Evolutionary conservation across 2,888 invertebrate genomes (phyloP).

Genomic region (Chesias legatella): DNA sequence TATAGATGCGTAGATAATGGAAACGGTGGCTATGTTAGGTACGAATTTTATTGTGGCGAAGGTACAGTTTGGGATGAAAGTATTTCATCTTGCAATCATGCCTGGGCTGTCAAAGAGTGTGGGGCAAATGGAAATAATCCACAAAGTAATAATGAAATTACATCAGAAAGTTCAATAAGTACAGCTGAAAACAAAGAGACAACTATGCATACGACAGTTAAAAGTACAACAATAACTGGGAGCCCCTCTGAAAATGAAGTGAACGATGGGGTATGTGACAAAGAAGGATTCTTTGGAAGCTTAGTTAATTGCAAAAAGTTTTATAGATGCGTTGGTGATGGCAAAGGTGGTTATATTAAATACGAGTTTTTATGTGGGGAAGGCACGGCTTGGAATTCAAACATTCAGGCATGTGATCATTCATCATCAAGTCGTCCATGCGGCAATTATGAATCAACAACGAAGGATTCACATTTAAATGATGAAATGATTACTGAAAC

Average conservation of each 20-base stretch:
- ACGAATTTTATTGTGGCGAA: conserved; percentile 76
- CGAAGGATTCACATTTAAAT: conserved; percentile 15
- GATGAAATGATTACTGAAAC: conserved; percentile 20
- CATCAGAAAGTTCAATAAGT: conserved; percentile 24
- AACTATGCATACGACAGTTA: conserved; percentile 16
- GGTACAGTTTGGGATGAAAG: conserved; percentile 82
- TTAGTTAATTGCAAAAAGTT: conserved; percentile 82
- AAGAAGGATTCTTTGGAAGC: conserved; percentile 80
- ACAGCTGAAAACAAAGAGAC: conserved; percentile 15
- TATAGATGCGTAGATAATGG: conserved; percentile 81
- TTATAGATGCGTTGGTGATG: conserved; percentile 82
- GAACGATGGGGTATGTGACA: conserved; percentile 13
- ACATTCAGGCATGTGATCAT: conserved; percentile 77
- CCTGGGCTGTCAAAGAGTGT: conserved; percentile 43
- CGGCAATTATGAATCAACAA: conserved; percentile 10
- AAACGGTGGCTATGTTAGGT: conserved; percentile 61
- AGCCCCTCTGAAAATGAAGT: conserved; percentile 9
- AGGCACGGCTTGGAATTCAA: conserved; percentile 82
- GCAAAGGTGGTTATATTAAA: conserved; percentile 64
- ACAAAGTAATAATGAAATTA: conserved; percentile 13
- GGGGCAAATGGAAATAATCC: conserved; percentile 25
- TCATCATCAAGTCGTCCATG: conserved; percentile 15
- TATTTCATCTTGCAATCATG: conserved; percentile 79
- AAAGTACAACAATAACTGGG: conserved; percentile 13
- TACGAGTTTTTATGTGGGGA: conserved; percentile 81